These are phyloP conservation scores for Chymomyza fuscimana DNA, from an alignment of 2,888 invertebrate species.

Conservation along the genomic window DNA sequence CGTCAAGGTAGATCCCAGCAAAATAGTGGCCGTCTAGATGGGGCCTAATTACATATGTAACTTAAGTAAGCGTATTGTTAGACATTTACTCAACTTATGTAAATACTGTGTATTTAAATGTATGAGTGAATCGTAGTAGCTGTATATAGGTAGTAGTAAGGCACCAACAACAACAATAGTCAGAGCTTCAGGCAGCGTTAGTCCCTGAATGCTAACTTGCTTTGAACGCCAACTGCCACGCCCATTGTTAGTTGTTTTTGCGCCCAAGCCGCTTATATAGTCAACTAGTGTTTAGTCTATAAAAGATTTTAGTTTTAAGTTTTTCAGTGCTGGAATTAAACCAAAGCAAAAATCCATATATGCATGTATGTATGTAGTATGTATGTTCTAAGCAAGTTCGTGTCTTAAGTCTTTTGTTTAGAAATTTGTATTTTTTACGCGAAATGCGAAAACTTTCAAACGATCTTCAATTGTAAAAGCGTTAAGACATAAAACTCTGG, in stretches of 20 bases:
- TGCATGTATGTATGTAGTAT: constrained; percentile 1
- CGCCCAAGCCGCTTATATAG: constrained; percentile 25
- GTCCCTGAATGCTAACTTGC: constrained; percentile 57
- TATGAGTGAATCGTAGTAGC: constrained; percentile 48
- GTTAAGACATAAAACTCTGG: constrained; percentile 20
- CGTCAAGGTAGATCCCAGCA: constrained; percentile 95
- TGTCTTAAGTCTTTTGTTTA: constrained; percentile 75
- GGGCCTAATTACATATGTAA: neutral
- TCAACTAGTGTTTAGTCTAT: constrained; percentile 10
- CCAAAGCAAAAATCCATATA: constrained; percentile 71
- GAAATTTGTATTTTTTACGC: constrained; percentile 61
- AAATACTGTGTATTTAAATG: constrained; percentile 80
- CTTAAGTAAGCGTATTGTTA: constrained; percentile 26
- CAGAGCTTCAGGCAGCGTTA: constrained; percentile 61
- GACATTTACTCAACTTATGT: constrained; percentile 69
- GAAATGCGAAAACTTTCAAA: constrained; percentile 64
- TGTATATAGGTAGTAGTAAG: constrained; percentile 15
- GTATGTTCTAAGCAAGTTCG: constrained; percentile 47
- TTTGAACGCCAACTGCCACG: constrained; percentile 53
- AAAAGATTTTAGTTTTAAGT: constrained; percentile 21
- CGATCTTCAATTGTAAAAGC: constrained; percentile 68
- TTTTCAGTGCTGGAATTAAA: constrained; percentile 79
- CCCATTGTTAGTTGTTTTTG: constrained; percentile 24
- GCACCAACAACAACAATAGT: constrained; percentile 26
- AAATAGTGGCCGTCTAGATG: constrained; percentile 91